A percentile compares a stretch with the other conserved stretches of the same genome.
Conservation (phyloP, 2,797 vertebrate genomes). For the Poeciliopsis turneri region DNA sequence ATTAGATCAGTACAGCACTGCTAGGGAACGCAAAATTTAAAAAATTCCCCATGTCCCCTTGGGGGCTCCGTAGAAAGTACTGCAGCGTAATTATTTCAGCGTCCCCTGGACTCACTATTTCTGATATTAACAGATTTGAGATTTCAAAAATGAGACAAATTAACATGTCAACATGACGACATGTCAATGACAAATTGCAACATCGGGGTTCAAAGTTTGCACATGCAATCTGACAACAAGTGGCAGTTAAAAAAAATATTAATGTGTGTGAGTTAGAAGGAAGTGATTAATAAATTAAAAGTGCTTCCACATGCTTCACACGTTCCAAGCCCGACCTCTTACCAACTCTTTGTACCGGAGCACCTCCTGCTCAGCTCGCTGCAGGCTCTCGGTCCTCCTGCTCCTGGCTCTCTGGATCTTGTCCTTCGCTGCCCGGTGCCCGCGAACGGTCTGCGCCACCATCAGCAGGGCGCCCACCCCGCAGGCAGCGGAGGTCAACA, state of each 20-base stretch:
- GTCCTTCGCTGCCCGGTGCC: background rate
- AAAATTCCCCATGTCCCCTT: too few species aligned
- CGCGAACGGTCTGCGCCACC: conserved; percentile 26
- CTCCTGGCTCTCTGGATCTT: conserved; percentile 56
- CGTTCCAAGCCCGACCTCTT: conserved; percentile 13
- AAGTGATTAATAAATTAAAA: too few species aligned
- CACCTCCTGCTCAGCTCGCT: conserved; percentile 53
- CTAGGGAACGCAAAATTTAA: too few species aligned
- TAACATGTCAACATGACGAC: too few species aligned
- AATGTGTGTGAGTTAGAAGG: background rate
- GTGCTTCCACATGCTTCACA: background rate
- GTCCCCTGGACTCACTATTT: background rate
- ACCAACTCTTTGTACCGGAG: conserved; percentile 80
- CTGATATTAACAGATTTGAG: background rate
- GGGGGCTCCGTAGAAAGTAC: background rate
- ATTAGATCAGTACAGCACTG: too few species aligned
- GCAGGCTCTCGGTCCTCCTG: conserved; percentile 41
- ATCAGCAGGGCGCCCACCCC: conserved; percentile 27
- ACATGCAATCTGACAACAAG: background rate
- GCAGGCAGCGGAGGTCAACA: conserved; percentile 35
- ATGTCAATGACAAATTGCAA: background rate
- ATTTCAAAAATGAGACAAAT: background rate
- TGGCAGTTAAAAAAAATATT: background rate
- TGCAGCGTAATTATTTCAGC: background rate
- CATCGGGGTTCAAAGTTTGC: background rate